phyloP scores from a whole-genome alignment of 2,888 invertebrate species.

The Rhyacophila evoluta region DNA sequence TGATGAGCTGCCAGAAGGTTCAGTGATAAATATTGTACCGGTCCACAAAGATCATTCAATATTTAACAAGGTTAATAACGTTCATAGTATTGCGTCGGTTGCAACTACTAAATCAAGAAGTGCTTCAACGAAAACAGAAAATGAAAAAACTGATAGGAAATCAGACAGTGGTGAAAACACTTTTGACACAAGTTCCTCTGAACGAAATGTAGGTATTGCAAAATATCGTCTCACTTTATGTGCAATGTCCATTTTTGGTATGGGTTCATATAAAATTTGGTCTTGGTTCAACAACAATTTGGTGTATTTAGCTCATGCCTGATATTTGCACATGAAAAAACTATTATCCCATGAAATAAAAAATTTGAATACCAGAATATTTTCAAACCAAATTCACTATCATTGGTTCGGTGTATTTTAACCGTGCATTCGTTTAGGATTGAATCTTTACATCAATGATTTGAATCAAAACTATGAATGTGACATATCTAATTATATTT shows the following conservation, averaged over 20 bases:
- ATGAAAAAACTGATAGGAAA: neutral
- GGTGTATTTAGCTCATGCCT: neutral
- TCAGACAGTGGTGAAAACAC: neutral
- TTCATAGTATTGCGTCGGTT: neutral
- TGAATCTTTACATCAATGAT: too few species aligned
- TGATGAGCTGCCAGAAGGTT: constrained; percentile 50
- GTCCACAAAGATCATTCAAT: constrained; percentile 47
- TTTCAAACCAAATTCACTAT: neutral
- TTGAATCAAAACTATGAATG: too few species aligned
- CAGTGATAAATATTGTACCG: constrained; percentile 50
- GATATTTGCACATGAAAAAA: neutral
- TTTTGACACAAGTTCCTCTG: constrained; percentile 24
- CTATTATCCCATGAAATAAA: neutral
- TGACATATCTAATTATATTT: too few species aligned
- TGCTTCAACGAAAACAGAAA: neutral
- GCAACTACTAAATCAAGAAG: neutral
- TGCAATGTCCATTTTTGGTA: neutral
- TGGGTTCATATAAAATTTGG: constrained; percentile 16
- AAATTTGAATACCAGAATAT: neutral
- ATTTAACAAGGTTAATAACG: constrained; percentile 37
- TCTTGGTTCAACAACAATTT: neutral
- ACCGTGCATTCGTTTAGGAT: too few species aligned
- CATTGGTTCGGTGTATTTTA: neutral
- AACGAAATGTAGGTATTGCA: neutral
- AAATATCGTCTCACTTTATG: neutral